A percentile compares a stretch with the other conserved stretches of the same genome.
phyloP scores from a whole-genome alignment of 2,113 vertebrate genomes.

The Astur gentilis region DNA sequence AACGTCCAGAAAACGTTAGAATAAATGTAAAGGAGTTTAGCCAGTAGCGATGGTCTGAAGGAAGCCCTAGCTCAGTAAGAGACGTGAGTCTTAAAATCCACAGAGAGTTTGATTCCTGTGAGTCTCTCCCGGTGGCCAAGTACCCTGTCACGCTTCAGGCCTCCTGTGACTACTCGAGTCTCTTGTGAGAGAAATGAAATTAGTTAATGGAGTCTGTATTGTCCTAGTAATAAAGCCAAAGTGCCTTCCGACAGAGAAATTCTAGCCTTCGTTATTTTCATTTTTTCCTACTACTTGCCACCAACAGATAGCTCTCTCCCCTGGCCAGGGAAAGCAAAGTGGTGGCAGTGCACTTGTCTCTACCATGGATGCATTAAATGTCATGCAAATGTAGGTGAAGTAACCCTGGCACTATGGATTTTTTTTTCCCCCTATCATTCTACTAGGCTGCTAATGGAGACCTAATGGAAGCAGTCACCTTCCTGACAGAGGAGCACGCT shows the following conservation, averaged over 20 bases:
- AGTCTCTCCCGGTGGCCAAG: neutral
- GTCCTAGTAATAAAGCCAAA: neutral
- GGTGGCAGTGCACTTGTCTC: neutral
- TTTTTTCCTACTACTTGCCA: neutral
- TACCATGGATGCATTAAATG: rapidly evolving
- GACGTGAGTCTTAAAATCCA: neutral
- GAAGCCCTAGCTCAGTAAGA: too few species aligned
- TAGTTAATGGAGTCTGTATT: neutral
- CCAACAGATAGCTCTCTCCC: neutral
- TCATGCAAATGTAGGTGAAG: neutral
- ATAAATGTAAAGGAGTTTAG: neutral
- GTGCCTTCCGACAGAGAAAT: neutral
- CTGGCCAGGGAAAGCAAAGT: neutral
- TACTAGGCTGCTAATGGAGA: slow-evolving; percentile 88
- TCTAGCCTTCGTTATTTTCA: rapidly evolving
- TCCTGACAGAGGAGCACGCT: slow-evolving; percentile 77
- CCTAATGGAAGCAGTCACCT: slow-evolving; percentile 85
- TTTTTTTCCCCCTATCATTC: neutral
- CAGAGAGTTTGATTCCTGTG: neutral
- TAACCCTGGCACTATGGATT: neutral
- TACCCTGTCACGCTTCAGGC: rapidly evolving
- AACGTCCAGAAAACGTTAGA: rapidly evolving
- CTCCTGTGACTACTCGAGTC: rapidly evolving
- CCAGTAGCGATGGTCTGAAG: neutral
- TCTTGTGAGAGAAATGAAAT: neutral